Percentiles rank a stretch among this genome's conserved stretches.
Conservation (phyloP, 2,888 invertebrate genomes). For the Charanyca ferruginea region DNA sequence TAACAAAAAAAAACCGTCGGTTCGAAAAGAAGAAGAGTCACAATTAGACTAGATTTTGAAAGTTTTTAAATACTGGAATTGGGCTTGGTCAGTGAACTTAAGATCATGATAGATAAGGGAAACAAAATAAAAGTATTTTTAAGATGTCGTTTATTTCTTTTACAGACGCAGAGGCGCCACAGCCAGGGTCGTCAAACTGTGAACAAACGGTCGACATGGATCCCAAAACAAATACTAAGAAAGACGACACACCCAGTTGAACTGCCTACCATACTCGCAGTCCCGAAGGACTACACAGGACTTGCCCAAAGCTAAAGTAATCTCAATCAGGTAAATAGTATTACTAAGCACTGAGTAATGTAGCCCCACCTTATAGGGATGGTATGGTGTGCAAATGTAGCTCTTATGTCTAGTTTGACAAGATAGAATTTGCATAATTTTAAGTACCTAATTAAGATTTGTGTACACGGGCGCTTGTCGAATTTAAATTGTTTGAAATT, state of each 20-base stretch:
- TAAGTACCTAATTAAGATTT: constrained; percentile 56
- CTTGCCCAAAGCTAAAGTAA: constrained; percentile 88
- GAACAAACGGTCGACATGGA: constrained; percentile 75
- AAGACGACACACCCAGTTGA: constrained; percentile 84
- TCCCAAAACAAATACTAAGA: constrained; percentile 71
- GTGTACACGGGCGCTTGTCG: constrained; percentile 60
- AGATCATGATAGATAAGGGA: background rate
- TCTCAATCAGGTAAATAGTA: constrained; percentile 86
- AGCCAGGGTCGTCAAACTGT: constrained; percentile 79
- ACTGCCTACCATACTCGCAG: constrained; percentile 75
- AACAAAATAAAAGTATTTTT: background rate
- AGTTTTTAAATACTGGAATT: too few relatives aligned
- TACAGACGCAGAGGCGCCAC: constrained; percentile 79
- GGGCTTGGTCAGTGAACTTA: too few relatives aligned
- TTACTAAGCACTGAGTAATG: constrained; percentile 82
- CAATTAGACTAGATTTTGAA: too few relatives aligned
- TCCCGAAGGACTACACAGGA: constrained; percentile 77
- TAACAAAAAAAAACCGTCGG: too few relatives aligned
- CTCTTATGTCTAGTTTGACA: constrained; percentile 66
- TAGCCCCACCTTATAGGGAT: constrained; percentile 75
- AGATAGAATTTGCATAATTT: constrained; percentile 65
- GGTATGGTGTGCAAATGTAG: constrained; percentile 77
- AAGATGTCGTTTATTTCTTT: constrained; percentile 36
- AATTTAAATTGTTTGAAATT: constrained; percentile 61
- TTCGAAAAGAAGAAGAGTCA: too few relatives aligned